Percentiles rank a stretch among this genome's conserved stretches.
Conservation (phyloP, 2,113 vertebrate genomes). For the Otocyon megalotis region DNA sequence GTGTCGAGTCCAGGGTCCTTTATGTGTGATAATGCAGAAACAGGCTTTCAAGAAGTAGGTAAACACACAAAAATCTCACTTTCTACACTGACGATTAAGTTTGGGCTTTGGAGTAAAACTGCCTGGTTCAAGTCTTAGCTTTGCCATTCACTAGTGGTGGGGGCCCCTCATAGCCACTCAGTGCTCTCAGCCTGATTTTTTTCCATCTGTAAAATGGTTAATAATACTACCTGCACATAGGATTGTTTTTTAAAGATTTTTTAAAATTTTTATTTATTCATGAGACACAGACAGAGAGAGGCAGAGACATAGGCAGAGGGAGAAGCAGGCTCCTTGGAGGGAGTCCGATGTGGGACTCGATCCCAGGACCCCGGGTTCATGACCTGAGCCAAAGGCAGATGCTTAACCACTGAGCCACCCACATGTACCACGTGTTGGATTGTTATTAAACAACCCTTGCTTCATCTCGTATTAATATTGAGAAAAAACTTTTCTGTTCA, state of each 20-base stretch:
- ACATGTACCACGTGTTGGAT: too few relatives aligned
- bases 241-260: not conserved
- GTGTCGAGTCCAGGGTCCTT: not conserved
- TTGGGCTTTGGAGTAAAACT: not conserved
- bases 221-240: not conserved
- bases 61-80: not conserved
- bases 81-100: not conserved
- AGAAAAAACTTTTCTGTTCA: not conserved
- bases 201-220: not conserved
- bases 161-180: not conserved
- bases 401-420: too few relatives aligned
- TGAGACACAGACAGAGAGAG: too few relatives aligned
- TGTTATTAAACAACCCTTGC: not conserved
- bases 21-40: not conserved
- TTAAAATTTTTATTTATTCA: too few relatives aligned
- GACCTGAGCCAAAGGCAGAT: too few relatives aligned
- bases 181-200: not conserved
- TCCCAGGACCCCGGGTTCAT: too few relatives aligned
- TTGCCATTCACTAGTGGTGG: not conserved
- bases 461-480: not conserved
- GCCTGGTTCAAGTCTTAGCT: not conserved
- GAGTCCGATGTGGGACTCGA: too few relatives aligned
- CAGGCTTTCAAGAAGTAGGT: not conserved
- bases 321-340: too few relatives aligned
- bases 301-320: too few relatives aligned